Evolutionary conservation across 2,888 invertebrate species (phyloP).

Genomic region (Microplitis manilae): DNA sequence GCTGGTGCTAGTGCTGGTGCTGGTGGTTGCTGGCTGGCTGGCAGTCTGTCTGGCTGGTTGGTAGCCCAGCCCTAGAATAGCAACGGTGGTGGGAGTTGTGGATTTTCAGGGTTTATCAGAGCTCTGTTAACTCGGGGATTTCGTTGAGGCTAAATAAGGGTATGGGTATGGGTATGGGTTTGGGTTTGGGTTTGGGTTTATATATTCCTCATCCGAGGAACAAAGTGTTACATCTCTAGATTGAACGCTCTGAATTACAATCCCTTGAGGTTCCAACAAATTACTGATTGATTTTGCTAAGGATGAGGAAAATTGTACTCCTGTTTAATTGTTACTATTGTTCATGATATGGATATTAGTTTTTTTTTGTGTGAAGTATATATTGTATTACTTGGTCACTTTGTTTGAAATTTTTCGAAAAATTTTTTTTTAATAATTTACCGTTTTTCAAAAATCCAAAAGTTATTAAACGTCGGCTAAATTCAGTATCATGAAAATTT

Average conservation of each 20-base stretch:
- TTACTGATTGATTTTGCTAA: slow-evolving; percentile 10
- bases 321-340: neutral
- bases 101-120: slow-evolving; percentile 17
- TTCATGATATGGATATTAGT: neutral
- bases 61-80: slow-evolving; percentile 17
- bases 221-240: neutral
- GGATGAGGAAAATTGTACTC: neutral
- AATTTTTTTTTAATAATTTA: too few species aligned
- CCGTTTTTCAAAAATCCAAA: too few species aligned
- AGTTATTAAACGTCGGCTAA: too few species aligned
- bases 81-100: slow-evolving; percentile 16
- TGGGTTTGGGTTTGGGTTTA: neutral
- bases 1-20: neutral
- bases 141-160: neutral
- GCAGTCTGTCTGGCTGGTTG: neutral
- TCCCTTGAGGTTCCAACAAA: slow-evolving; percentile 12
- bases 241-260: slow-evolving; percentile 6
- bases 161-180: neutral
- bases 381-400: too few species aligned
- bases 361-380: too few species aligned
- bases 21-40: neutral
- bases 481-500: too few species aligned
- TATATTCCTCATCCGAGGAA: neutral
- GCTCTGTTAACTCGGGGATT: slow-evolving; percentile 15
- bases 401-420: too few species aligned